These are phyloP conservation scores for Macrophya annulata DNA, from an alignment of 2,888 invertebrate genomes.

Conservation along the genomic window DNA sequence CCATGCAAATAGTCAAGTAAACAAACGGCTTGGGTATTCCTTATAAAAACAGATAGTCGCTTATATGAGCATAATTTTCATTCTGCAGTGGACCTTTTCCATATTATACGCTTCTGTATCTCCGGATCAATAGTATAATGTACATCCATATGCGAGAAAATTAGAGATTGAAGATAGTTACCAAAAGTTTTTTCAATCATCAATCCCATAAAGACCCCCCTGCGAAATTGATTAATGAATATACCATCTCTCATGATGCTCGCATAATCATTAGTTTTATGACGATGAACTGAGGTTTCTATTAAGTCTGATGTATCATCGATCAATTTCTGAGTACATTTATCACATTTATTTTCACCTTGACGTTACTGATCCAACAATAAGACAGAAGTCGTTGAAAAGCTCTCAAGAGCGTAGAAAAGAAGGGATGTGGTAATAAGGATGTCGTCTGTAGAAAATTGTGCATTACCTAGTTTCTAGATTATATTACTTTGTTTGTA, in stretches of 20 bases:
- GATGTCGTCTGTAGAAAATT: background rate
- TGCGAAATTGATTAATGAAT: background rate
- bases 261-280: background rate
- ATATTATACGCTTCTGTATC: background rate
- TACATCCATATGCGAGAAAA: background rate
- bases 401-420: background rate
- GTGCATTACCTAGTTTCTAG: background rate
- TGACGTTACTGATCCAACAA: background rate
- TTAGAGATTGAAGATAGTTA: background rate
- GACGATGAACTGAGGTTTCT: background rate
- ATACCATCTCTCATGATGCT: background rate
- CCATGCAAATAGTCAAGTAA: conserved; percentile 2
- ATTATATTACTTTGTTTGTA: background rate
- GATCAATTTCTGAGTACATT: conserved; percentile 10
- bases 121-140: background rate
- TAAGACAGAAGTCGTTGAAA: background rate
- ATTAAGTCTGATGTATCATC: conserved; percentile 10
- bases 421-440: background rate
- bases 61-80: background rate
- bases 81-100: background rate
- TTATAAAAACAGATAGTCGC: background rate
- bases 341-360: background rate
- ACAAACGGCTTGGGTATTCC: background rate
- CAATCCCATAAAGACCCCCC: background rate
- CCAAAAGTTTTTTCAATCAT: background rate